These are phyloP conservation scores for Ephestia elutella DNA, from an alignment of 1,140 invertebrate species.

Conservation along the genomic window DNA sequence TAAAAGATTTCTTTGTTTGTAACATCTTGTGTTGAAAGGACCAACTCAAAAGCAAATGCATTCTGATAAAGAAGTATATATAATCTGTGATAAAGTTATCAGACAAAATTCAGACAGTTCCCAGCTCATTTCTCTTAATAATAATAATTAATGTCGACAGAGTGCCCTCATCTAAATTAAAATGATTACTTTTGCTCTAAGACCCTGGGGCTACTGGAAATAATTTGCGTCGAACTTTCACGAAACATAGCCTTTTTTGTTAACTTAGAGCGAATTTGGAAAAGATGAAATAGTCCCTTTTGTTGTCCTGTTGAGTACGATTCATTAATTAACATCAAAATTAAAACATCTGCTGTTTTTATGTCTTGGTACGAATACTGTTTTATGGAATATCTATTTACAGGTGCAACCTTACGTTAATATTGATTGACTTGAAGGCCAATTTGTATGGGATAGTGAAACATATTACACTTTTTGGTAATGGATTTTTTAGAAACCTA, in stretches of 20 bases:
- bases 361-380: too few species aligned
- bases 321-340: constrained; percentile 14
- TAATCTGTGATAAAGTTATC: background rate
- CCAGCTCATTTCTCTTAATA: constrained; percentile 19
- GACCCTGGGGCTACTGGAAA: constrained; percentile 17
- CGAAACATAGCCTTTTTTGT: constrained; percentile 19
- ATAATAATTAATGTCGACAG: constrained; percentile 22
- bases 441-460: too few species aligned
- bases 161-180: constrained; percentile 22
- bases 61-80: background rate
- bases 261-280: constrained; percentile 11
- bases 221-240: constrained; percentile 19
- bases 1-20: too few species aligned
- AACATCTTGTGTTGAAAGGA: too few species aligned
- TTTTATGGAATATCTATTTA: too few species aligned
- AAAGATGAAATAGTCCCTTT: background rate
- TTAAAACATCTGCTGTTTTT: background rate
- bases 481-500: too few species aligned
- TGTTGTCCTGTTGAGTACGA: background rate
- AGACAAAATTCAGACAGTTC: background rate
- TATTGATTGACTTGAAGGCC: too few species aligned
- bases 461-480: too few species aligned
- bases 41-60: background rate
- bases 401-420: too few species aligned
- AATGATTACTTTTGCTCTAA: constrained; percentile 23